Evolutionary conservation across 2,113 vertebrate genomes (phyloP).

Genomic region (Corythoichthys haematopterus): DNA sequence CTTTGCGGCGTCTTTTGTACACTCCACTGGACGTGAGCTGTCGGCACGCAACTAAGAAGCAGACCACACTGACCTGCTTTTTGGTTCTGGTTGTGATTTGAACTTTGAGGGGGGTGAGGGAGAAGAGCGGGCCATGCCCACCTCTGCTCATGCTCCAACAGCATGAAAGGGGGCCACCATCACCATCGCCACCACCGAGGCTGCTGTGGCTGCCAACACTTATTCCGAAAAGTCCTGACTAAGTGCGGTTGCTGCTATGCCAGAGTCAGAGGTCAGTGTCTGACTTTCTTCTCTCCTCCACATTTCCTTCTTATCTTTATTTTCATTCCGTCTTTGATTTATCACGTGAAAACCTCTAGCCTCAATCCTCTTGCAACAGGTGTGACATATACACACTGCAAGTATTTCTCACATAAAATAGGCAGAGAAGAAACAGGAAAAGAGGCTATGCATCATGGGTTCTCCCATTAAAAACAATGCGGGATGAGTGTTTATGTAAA

Average conservation of each 20-base stretch:
- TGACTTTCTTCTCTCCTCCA: slow-evolving; percentile 20
- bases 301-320: slow-evolving; percentile 44
- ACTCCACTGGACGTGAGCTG: slow-evolving; percentile 48
- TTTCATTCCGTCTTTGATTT: slow-evolving; percentile 32
- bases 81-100: slow-evolving; percentile 44
- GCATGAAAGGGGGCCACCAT: slow-evolving; percentile 83
- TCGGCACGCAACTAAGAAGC: slow-evolving; percentile 27
- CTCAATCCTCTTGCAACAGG: slow-evolving; percentile 49
- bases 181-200: slow-evolving; percentile 77
- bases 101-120: slow-evolving; percentile 33
- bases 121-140: slow-evolving; percentile 75
- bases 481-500: not conserved
- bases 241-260: slow-evolving; percentile 91
- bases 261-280: slow-evolving; percentile 85
- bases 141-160: slow-evolving; percentile 73
- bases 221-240: slow-evolving; percentile 90
- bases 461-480: slow-evolving; percentile 22
- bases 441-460: slow-evolving; percentile 20
- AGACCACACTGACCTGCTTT: slow-evolving; percentile 39
- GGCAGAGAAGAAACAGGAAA: slow-evolving; percentile 22
- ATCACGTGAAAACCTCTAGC: slow-evolving; percentile 23
- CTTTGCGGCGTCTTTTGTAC: slow-evolving; percentile 37
- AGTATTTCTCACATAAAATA: slow-evolving; percentile 14
- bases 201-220: slow-evolving; percentile 85
- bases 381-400: slow-evolving; percentile 38